These are phyloP conservation scores for Iselma pallidipennis DNA, from an alignment of 2,888 invertebrate species.

Conservation along the genomic window DNA sequence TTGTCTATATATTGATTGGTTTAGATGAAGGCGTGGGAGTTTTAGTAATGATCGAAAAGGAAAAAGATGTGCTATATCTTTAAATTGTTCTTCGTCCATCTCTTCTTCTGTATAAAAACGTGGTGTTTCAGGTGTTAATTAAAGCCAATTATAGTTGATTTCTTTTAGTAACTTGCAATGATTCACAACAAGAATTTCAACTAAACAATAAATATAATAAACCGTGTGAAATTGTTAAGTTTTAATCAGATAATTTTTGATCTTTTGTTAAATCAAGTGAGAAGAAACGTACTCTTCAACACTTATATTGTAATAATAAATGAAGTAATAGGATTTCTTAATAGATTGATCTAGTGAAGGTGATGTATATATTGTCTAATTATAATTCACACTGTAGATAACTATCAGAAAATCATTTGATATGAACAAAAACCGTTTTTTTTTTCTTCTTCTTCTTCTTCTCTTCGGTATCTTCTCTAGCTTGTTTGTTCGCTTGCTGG, in stretches of 20 bases:
- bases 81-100: no score
- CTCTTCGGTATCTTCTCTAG: background rate
- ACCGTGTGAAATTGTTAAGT: constrained; percentile 2
- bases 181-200: background rate
- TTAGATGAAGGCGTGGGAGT: constrained; percentile 15
- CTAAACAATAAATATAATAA: background rate
- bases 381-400: constrained; percentile 29
- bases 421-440: constrained; percentile 26
- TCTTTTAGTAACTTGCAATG: background rate
- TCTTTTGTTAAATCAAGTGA: constrained; percentile 2
- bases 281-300: constrained; percentile 7
- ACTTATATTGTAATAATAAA: background rate
- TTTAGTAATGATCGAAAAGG: constrained; percentile 9
- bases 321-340: constrained; percentile 15
- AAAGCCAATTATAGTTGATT: background rate
- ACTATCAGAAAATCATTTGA: constrained; percentile 17
- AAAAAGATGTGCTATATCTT: no score
- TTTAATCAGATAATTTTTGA: background rate
- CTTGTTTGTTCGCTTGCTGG: background rate
- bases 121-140: constrained; percentile 1
- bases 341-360: constrained; percentile 23
- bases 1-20: constrained; percentile 13
- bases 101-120: background rate
- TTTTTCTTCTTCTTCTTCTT: background rate
- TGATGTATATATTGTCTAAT: constrained; percentile 28